Evolutionary conservation across 2,113 vertebrate genomes (phyloP), one percentile per base, ranked within the genome.

Genomic region (Labrus mixtus): DNA sequence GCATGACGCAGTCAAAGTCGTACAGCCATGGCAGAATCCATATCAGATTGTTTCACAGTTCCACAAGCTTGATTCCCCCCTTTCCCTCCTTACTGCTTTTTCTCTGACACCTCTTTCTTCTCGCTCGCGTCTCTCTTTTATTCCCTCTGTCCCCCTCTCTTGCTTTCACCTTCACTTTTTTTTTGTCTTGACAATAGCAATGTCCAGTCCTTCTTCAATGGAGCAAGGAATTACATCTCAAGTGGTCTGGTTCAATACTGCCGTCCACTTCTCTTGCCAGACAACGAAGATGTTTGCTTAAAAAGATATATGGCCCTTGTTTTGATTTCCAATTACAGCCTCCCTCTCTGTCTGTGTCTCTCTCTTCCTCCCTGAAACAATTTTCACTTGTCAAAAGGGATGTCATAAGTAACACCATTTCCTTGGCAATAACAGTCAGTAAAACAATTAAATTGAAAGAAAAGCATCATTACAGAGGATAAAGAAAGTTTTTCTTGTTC

Each of bases 161-260:
- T 76, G 66, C 58, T 59, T 77, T 86, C 73, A 77, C 85, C 62
- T 78, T 85, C 74, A 58, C 65, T 56, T 60, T 48, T 75, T 76
- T 60, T 46, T 51, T 41, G 59, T 33, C 79, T 78, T 79, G 81
- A 82, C 86, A 86, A 90, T 82, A 82, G 86, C 92, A 85, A 89
- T 83, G 86, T 92, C 87, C 88, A 87, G 88, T 83, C 85, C 76
- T 90, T 91, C 89, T 89, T 90, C 90, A 92, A 17, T 82, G 82
- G 86, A 92, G 90, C 90, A 90, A 75, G 79, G 90, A 90, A 93
- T 93, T 92, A 90, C 88, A 88, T 90, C 87, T 92, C 86, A 89
- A 91, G 84, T 93, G 83, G 83, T 78, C 78, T 82, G 84, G 87
- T 87, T 91, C 87, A 83, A 87, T 88, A 84, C 80, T 36, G 87